These are phyloP conservation scores for Xenopus laevis DNA, from an alignment of 2,113 vertebrate genomes.

Conservation along the genomic window DNA sequence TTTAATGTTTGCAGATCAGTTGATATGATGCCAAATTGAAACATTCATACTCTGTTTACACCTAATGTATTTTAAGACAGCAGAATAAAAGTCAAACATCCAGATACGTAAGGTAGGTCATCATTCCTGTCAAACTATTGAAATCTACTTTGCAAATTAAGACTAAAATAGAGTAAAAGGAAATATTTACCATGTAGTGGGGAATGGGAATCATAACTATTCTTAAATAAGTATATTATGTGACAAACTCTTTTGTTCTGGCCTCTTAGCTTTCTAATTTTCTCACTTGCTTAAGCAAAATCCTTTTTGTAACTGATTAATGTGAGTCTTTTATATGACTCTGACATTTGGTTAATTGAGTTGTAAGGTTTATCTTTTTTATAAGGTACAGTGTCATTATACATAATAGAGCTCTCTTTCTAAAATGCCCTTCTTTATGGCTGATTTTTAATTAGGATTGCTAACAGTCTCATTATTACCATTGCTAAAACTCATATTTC, in stretches of 20 bases:
- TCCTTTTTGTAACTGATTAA: slow-evolving; percentile 11
- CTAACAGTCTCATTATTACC: slow-evolving; percentile 36
- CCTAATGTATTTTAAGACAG: too few species aligned
- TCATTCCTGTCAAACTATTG: neutral
- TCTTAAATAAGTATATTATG: neutral
- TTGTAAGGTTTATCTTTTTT: slow-evolving; percentile 46
- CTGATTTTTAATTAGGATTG: slow-evolving; percentile 40
- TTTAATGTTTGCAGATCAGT: too few species aligned
- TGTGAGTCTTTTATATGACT: slow-evolving; percentile 20
- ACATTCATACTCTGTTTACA: too few species aligned
- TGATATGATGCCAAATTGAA: too few species aligned
- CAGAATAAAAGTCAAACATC: too few species aligned
- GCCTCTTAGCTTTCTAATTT: slow-evolving; percentile 17
- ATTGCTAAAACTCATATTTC: slow-evolving; percentile 40
- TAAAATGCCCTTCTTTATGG: slow-evolving; percentile 38
- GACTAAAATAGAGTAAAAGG: too few species aligned
- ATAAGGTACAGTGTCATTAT: slow-evolving; percentile 36
- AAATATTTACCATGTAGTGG: neutral
- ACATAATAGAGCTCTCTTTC: slow-evolving; percentile 41
- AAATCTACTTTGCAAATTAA: too few species aligned
- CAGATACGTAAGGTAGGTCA: too few species aligned
- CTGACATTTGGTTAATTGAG: slow-evolving; percentile 46
- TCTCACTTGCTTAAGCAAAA: slow-evolving; percentile 25
- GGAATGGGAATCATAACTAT: neutral
- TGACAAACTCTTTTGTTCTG: neutral